Evolutionary conservation across 1,140 invertebrate species (phyloP).

Genomic region (Belonocnema kinseyi): DNA sequence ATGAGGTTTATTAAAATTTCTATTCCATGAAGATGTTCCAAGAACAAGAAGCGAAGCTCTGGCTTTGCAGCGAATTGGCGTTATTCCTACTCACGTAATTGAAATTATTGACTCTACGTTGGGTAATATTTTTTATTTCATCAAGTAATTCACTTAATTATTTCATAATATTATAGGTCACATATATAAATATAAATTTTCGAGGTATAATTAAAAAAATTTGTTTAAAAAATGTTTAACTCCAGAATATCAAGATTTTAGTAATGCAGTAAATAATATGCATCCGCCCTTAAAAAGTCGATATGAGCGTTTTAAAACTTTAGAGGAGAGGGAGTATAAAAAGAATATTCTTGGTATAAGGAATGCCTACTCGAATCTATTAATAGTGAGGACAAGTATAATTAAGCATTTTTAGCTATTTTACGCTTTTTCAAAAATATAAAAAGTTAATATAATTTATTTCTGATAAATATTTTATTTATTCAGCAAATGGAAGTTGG

Average conservation of each 20-base stretch:
- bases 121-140: conserved; percentile 38
- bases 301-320: conserved; percentile 2
- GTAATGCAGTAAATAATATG: neutral
- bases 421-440: neutral
- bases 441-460: conserved; percentile 27
- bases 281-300: neutral
- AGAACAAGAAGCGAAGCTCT: conserved; percentile 71
- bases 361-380: conserved; percentile 49
- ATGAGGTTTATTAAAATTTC: neutral
- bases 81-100: conserved; percentile 75
- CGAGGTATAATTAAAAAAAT: neutral
- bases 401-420: conserved; percentile 22
- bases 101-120: conserved; percentile 64
- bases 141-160: neutral
- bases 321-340: conserved; percentile 38
- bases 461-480: conserved; percentile 22
- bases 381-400: conserved; percentile 52
- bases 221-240: neutral
- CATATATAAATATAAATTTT: no score
- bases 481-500: conserved; percentile 57
- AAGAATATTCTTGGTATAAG: conserved; percentile 50
- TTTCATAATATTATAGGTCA: no score
- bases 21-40: conserved; percentile 61
- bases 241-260: neutral
- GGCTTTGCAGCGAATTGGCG: conserved; percentile 67